phyloP scores from a whole-genome alignment of 2,113 vertebrate genomes.

The Gasterosteus aculeatus region DNA sequence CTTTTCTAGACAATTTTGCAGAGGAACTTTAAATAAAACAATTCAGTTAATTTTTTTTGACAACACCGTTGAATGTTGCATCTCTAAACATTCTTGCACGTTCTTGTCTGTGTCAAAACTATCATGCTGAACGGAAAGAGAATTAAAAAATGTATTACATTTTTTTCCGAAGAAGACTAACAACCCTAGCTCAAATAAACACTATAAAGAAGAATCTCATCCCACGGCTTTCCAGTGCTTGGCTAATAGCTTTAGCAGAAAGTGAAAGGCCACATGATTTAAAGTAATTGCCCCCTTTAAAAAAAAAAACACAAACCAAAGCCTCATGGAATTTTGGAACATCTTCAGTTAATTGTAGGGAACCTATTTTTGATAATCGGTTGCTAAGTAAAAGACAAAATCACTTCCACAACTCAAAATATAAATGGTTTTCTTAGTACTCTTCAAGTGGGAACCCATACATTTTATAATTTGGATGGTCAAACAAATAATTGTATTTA shows the following conservation, averaged over 20 bases:
- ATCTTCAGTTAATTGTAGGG: slow-evolving; percentile 21
- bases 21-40: neutral
- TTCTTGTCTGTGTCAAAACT: neutral
- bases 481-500: neutral
- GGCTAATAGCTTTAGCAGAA: slow-evolving; percentile 25
- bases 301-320: slow-evolving; percentile 24
- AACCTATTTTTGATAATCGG: slow-evolving; percentile 20
- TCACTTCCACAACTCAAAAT: neutral
- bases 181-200: neutral
- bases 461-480: neutral
- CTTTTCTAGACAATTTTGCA: neutral
- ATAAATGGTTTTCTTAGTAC: neutral
- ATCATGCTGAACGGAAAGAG: neutral
- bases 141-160: neutral
- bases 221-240: neutral
- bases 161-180: neutral
- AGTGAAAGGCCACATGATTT: slow-evolving; percentile 19
- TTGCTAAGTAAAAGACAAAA: neutral
- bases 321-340: slow-evolving; percentile 1
- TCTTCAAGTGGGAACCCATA: neutral
- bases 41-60: neutral
- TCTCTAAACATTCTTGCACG: neutral
- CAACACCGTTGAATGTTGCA: neutral
- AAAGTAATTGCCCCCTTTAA: slow-evolving; percentile 22
- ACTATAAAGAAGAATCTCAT: slow-evolving; percentile 3